Base-by-base conservation (phyloP, 2,888 invertebrate genomes). In the Epinotia demarniana region DNA sequence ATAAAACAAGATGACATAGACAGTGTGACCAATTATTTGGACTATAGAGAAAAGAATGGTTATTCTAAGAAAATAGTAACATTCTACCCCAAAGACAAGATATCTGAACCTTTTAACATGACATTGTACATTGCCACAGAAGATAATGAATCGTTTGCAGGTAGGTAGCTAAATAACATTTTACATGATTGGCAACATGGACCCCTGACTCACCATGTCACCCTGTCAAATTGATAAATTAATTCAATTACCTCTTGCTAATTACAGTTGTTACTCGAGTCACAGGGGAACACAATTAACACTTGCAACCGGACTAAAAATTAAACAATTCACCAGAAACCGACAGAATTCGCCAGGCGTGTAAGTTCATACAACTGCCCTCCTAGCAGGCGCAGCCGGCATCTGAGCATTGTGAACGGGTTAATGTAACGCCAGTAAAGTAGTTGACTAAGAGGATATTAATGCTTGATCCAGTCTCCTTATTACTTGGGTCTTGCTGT, bases 1-100 rank as follows among this genome's bases (percentile, higher is more conserved):
- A 98, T 99, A 83, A 95, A 95, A 9, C 89, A 95, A 0, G 90
- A 95, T 66, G 95, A 98, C 78, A 95, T 95, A 78, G 94, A 95
- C 11, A 88, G 94, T 78, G 98, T 99, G 0, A 95, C 97, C 1
- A 93, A 96, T 70, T 97, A 99, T 87, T 93, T 99, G 80, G 99
- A 99, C 87, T 97, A 95, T 84, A 94, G 99, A 83, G 99, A 99
- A 90, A 98, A 98, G 87, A 98, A 98, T 89, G 99, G 99, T 12
- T 99, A 99, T 86, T 94, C 96, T 71, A 95, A 97, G 80, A 95
- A 95, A 85, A 92, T 90, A 6, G 95, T 97, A 0, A 92, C 94
- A 72, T 99, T 99, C 87, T 92, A 97, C 86, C 97, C 98, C 0
- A 90, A 87, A 72, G 87, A 91, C 27, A 64, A 72, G n/a, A 83